Evolutionary conservation across 2,888 invertebrate species (phyloP).

Genomic region (Caenorhabditis wallacei): DNA sequence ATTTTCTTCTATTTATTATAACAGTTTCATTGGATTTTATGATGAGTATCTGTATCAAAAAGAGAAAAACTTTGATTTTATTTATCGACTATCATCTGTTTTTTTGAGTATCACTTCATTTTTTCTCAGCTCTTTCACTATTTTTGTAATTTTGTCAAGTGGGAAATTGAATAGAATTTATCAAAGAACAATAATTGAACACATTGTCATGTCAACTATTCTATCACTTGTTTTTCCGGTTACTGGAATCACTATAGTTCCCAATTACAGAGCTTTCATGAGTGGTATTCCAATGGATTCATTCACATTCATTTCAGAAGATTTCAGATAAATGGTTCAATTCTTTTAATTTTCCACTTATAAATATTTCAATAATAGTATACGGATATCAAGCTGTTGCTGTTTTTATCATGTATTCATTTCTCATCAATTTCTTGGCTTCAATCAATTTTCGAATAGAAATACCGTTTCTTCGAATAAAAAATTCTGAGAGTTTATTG

Average conservation of each 20-base stretch:
- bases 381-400: slow-evolving; percentile 15
- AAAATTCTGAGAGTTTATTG: not conserved
- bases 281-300: not conserved
- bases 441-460: not conserved
- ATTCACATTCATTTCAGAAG: too few species aligned
- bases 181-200: slow-evolving; percentile 1
- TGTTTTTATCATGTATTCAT: slow-evolving; percentile 9
- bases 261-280: slow-evolving; percentile 7
- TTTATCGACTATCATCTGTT: not conserved
- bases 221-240: slow-evolving; percentile 10
- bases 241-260: slow-evolving; percentile 2
- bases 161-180: not conserved
- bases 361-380: not conserved
- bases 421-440: slow-evolving; percentile 13
- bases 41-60: slow-evolving; percentile 9
- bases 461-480: not conserved
- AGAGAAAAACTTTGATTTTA: not conserved
- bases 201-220: slow-evolving; percentile 6
- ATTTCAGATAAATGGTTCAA: slow-evolving; percentile 1
- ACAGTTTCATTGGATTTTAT: not conserved
- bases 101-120: not conserved
- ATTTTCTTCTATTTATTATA: not conserved
- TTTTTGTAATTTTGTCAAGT: not conserved
- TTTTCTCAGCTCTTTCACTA: not conserved
- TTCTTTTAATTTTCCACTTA: not conserved